phyloP scores from a whole-genome alignment of 2,797 vertebrate species.

The Pangasius djambal region DNA sequence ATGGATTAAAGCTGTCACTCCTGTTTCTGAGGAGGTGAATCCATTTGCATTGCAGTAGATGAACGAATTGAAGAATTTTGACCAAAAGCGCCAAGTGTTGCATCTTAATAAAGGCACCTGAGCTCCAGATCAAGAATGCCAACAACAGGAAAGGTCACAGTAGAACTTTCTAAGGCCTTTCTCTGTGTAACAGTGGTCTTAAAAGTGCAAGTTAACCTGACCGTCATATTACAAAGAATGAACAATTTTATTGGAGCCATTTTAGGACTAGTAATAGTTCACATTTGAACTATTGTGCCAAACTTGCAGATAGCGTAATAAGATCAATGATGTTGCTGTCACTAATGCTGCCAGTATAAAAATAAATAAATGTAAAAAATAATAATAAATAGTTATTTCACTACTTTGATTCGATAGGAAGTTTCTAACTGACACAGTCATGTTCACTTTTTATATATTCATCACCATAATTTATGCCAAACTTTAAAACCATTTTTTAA shows the following conservation, averaged over 20 bases:
- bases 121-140: not conserved
- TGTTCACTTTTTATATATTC: not conserved
- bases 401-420: not conserved
- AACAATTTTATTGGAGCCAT: not conserved
- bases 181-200: not conserved
- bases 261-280: not conserved
- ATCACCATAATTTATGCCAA: not conserved
- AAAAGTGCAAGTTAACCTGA: not conserved
- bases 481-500: not conserved
- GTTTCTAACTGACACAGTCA: not conserved
- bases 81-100: slow-evolving; percentile 22
- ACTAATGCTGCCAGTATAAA: not conserved
- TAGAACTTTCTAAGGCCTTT: not conserved
- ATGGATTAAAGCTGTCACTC: slow-evolving; percentile 48
- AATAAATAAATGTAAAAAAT: not conserved
- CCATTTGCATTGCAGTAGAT: slow-evolving; percentile 54
- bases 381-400: not conserved
- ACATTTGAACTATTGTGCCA: not conserved
- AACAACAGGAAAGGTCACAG: not conserved
- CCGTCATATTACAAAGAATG: not conserved
- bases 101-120: slow-evolving; percentile 33
- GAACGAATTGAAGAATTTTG: slow-evolving; percentile 41
- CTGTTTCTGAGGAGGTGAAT: slow-evolving; percentile 49
- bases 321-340: not conserved
- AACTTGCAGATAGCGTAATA: not conserved